Conservation (phyloP, 2,888 invertebrate species). For the Silvanus unidentatus region DNA sequence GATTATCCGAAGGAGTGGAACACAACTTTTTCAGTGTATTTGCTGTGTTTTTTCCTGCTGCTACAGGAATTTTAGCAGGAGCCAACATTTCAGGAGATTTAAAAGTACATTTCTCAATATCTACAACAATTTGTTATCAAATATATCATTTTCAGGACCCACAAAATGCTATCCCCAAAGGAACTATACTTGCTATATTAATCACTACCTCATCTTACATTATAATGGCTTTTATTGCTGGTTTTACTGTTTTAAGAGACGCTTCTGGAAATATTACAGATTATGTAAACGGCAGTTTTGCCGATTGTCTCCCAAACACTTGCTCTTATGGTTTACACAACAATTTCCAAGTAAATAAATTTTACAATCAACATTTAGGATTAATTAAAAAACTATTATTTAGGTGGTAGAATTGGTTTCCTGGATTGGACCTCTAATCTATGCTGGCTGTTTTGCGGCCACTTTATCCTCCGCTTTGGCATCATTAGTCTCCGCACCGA, state of each 20-base stretch:
- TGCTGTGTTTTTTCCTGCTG: constrained; percentile 96
- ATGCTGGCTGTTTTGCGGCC: constrained; percentile 95
- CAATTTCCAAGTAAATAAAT: constrained; percentile 62
- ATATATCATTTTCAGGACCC: too few relatives aligned
- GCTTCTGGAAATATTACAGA: constrained; percentile 67
- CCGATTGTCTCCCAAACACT: constrained; percentile 35
- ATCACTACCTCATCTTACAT: constrained; percentile 85
- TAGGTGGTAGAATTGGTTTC: constrained; percentile 80
- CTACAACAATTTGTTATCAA: too few relatives aligned
- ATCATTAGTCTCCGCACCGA: constrained; percentile 92
- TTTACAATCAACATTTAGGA: constrained; percentile 2
- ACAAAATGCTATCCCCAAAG: constrained; percentile 82
- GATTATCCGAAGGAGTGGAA: constrained; percentile 60
- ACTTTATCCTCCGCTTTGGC: constrained; percentile 94
- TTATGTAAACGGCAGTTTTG: constrained; percentile 51
- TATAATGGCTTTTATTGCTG: constrained; percentile 72
- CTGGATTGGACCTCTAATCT: constrained; percentile 85
- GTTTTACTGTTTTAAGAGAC: constrained; percentile 70
- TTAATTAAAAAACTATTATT: constrained; percentile 12
- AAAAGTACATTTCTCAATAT: constrained; percentile 73
- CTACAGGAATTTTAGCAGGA: constrained; percentile 94
- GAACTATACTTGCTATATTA: constrained; percentile 84
- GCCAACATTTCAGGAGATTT: constrained; percentile 98
- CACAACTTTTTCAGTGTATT: constrained; percentile 94
- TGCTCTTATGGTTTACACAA: constrained; percentile 72